phyloP scores from a whole-genome alignment of 2,888 invertebrate genomes.

The Limnephilus marmoratus region DNA sequence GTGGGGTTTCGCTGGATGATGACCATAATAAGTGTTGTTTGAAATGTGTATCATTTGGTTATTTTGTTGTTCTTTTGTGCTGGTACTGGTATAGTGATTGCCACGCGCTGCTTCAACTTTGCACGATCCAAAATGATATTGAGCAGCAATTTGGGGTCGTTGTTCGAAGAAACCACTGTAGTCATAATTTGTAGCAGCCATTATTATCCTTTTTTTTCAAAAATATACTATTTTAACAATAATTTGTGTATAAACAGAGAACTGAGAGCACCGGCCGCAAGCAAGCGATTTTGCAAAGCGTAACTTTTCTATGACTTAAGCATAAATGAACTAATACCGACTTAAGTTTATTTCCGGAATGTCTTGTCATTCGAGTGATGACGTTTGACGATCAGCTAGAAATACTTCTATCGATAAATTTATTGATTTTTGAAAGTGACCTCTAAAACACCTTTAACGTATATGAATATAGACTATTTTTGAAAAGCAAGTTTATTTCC shows the following conservation, averaged over 20 bases:
- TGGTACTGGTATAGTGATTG: slow-evolving; percentile 38
- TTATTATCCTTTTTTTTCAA: not conserved
- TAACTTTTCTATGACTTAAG: slow-evolving; percentile 22
- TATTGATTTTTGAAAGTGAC: not conserved
- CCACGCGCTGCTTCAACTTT: slow-evolving; percentile 55
- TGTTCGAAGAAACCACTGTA: slow-evolving; percentile 52
- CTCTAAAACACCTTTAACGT: not conserved
- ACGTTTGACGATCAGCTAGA: slow-evolving; percentile 18
- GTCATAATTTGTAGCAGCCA: slow-evolving; percentile 57
- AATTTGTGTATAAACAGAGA: not conserved
- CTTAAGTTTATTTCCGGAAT: slow-evolving; percentile 14
- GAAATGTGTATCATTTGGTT: slow-evolving; percentile 71
- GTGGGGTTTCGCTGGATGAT: slow-evolving; percentile 71
- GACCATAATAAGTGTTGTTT: slow-evolving; percentile 77
- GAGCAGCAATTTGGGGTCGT: slow-evolving; percentile 29
- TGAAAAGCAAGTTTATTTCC: not conserved
- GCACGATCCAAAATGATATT: slow-evolving; percentile 51
- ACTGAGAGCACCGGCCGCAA: slow-evolving; percentile 24
- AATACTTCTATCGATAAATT: not conserved
- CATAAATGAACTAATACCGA: too few species aligned
- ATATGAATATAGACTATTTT: not conserved
- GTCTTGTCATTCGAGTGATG: slow-evolving; percentile 4
- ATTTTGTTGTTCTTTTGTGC: slow-evolving; percentile 10
- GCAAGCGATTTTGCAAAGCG: not conserved
- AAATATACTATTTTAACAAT: slow-evolving; percentile 7